Base-by-base conservation (phyloP, 1,140 invertebrate genomes). In the Lethrus apterus region DNA sequence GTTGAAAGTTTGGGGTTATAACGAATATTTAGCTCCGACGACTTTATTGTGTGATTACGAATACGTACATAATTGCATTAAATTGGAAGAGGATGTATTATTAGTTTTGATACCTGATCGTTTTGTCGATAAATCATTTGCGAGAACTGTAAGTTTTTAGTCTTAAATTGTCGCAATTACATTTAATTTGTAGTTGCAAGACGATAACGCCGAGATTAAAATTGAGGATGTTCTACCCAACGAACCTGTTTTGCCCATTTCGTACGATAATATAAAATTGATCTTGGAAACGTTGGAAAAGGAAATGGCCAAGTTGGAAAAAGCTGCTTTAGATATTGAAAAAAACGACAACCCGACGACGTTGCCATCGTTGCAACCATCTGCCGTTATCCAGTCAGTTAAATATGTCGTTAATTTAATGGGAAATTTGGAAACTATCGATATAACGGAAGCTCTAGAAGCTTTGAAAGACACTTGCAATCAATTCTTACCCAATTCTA, bases 41-140 rank as follows among this genome's bases (percentile, higher is more conserved):
- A 79, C 78, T 42, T 64, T 65, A 46, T 72, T 97, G 15, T 83
- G 81, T 36, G 87, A 94, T 63, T 93, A 94, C 70, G 89, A 93
- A 63, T 95, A 94, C 68, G 83, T 95, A 45, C 89, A 94, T 62
- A 82, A 89, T 54, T 96, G 93, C 69, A 84, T 96, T 29, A 93
- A 96, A 65, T 69, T 94, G 57, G 93, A 96, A 65, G 80, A 85
- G 64, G 92, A 96, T 71, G 86, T 97, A 1, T 72, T 81, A 43
- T 71, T 98, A 47, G 83, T 81, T 32, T 71, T 88, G 32, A 75
- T 81, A 51, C 78, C 83, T 4, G 79, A 82, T 43, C 70, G 60
- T 21, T 73, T 80, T 46, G 71, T 85, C 38, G 70, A 76, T 49
- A 67, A 74, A 54, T 77, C 78, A 1, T 79, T 86, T 48, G 74